A percentile compares a stretch with the other conserved stretches of the same genome.
phyloP scores from a whole-genome alignment of 2,888 invertebrate genomes.

The Sarcophaga subvicina region DNA sequence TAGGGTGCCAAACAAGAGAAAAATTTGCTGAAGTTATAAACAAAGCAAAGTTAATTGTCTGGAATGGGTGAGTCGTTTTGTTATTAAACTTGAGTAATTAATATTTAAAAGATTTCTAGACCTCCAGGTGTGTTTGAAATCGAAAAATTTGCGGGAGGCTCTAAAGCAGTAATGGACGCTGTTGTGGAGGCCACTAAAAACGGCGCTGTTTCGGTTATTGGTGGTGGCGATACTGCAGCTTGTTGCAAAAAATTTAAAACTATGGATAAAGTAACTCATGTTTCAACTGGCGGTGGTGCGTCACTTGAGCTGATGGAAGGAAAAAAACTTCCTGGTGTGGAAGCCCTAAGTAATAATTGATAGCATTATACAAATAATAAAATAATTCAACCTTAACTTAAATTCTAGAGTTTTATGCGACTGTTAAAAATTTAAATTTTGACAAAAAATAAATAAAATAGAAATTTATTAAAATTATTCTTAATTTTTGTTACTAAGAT shows the following conservation, averaged over 20 bases:
- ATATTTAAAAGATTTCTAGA: constrained; percentile 4
- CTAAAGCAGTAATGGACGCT: constrained; percentile 95
- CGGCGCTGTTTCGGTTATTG: constrained; percentile 95
- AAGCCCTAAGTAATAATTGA: constrained; percentile 84
- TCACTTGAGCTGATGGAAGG: constrained; percentile 95
- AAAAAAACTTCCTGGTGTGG: constrained; percentile 93
- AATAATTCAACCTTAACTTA: neutral
- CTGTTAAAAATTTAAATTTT: too few relatives aligned
- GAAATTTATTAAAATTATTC: too few relatives aligned
- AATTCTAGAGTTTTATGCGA: neutral
- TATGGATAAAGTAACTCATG: constrained; percentile 96
- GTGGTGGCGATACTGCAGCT: constrained; percentile 98
- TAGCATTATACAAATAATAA: neutral
- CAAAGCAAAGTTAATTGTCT: constrained; percentile 97
- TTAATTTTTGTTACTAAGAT: too few relatives aligned
- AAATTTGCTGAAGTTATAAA: constrained; percentile 91
- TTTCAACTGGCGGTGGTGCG: constrained; percentile 97
- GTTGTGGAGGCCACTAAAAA: constrained; percentile 93
- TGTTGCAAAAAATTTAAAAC: constrained; percentile 98
- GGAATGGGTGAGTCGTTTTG: constrained; percentile 89
- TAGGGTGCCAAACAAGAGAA: constrained; percentile 93
- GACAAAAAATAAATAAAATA: too few relatives aligned
- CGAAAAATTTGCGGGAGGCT: constrained; percentile 95
- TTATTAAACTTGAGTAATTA: neutral
- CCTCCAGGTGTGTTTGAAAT: constrained; percentile 99